Conservation (phyloP, 2,888 invertebrate genomes). For the Nymphalis polychloros region DNA sequence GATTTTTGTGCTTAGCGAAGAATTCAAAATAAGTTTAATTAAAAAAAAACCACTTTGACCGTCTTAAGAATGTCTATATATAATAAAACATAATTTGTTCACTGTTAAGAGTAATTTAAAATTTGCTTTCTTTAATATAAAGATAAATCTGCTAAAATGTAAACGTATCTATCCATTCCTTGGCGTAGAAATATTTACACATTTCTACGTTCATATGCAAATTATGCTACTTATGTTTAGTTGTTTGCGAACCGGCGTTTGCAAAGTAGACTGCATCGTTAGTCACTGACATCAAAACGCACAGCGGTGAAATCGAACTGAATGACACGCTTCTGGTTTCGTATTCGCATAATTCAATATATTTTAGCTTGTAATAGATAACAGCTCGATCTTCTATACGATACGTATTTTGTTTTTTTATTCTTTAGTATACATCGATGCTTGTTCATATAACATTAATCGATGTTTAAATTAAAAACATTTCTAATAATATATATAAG, state of each 20-base stretch:
- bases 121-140: not conserved
- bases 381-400: not conserved
- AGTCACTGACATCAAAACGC: slow-evolving; percentile 64
- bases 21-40: no score
- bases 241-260: slow-evolving; percentile 30
- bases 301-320: slow-evolving; percentile 55
- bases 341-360: slow-evolving; percentile 29
- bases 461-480: not conserved
- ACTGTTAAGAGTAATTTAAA: no score
- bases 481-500: not conserved
- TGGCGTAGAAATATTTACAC: slow-evolving; percentile 24
- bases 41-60: no score
- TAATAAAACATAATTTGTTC: no score
- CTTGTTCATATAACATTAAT: no score
- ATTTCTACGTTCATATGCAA: slow-evolving; percentile 38
- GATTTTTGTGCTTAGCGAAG: no score
- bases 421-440: no score
- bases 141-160: not conserved
- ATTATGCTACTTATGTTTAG: slow-evolving; percentile 38
- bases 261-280: slow-evolving; percentile 49
- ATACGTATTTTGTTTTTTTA: not conserved
- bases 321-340: slow-evolving; percentile 51
- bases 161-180: not conserved
- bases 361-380: slow-evolving; percentile 17
- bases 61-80: no score